These are phyloP conservation scores for Cryptotis parvus DNA, from an alignment of 2,113 vertebrate genomes.

Conservation along the genomic window DNA sequence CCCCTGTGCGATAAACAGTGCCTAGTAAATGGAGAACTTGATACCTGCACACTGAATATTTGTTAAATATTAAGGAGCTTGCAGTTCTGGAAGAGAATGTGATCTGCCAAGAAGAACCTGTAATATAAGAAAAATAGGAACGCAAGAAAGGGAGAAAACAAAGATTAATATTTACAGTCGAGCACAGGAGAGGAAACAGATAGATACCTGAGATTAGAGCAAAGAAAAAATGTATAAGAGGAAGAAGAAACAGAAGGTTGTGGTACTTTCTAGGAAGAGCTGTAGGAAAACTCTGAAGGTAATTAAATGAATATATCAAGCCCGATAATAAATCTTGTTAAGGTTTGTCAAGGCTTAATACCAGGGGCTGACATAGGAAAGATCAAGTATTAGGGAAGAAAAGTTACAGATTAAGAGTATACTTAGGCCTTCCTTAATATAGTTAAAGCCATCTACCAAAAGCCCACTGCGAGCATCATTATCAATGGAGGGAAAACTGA, in stretches of 20 bases:
- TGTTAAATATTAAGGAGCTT: background rate
- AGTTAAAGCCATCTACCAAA: too few species aligned
- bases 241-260: background rate
- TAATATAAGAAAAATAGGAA: background rate
- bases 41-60: background rate
- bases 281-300: background rate
- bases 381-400: background rate
- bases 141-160: background rate
- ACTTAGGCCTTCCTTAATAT: too few species aligned
- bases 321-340: too few species aligned
- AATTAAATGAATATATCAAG: background rate
- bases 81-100: background rate
- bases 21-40: background rate
- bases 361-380: too few species aligned
- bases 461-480: too few species aligned
- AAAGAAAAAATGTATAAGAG: background rate
- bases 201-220: background rate
- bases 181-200: background rate
- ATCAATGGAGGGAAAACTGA: too few species aligned
- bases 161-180: background rate
- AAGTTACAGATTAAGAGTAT: background rate
- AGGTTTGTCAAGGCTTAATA: too few species aligned
- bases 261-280: background rate
- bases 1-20: background rate
- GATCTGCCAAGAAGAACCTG: background rate